phyloP scores from a whole-genome alignment of 2,797 vertebrate species.

The Halcyon badia region DNA sequence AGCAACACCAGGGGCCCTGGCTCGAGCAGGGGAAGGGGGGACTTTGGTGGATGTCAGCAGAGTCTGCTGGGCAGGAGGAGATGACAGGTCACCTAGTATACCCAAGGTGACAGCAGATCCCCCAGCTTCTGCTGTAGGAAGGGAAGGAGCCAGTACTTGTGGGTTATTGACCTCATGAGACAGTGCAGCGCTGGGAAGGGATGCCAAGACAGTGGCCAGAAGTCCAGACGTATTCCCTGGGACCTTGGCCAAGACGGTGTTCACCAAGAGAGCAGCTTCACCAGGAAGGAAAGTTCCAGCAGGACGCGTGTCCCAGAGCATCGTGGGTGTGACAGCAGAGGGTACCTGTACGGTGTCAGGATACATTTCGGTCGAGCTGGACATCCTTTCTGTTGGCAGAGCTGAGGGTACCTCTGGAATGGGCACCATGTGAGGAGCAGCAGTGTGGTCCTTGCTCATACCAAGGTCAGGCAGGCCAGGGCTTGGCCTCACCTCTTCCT shows the following conservation, averaged over 20 bases:
- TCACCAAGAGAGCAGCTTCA: background rate
- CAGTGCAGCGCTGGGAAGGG: fast-evolving
- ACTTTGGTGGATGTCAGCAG: fast-evolving
- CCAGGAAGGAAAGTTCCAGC: background rate
- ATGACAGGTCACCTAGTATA: fast-evolving
- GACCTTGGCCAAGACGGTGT: fast-evolving
- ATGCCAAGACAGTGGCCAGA: background rate
- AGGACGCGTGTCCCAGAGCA: background rate
- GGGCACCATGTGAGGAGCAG: background rate
- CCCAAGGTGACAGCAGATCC: background rate
- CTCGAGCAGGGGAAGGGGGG: background rate
- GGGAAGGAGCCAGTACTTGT: background rate
- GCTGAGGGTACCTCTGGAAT: background rate
- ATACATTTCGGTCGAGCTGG: fast-evolving
- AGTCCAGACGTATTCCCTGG: background rate
- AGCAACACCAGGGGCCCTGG: background rate
- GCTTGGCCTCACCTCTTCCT: background rate
- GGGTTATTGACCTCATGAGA: background rate
- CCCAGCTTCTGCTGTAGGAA: fast-evolving
- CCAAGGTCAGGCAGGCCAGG: background rate
- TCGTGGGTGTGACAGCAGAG: background rate
- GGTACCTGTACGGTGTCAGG: background rate
- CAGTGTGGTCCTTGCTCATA: background rate
- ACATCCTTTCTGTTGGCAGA: fast-evolving
- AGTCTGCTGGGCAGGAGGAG: fast-evolving